Evolutionary conservation across 1,140 invertebrate species (phyloP), one percentile per base, ranked within the genome.

Genomic region (Halesus radiatus): DNA sequence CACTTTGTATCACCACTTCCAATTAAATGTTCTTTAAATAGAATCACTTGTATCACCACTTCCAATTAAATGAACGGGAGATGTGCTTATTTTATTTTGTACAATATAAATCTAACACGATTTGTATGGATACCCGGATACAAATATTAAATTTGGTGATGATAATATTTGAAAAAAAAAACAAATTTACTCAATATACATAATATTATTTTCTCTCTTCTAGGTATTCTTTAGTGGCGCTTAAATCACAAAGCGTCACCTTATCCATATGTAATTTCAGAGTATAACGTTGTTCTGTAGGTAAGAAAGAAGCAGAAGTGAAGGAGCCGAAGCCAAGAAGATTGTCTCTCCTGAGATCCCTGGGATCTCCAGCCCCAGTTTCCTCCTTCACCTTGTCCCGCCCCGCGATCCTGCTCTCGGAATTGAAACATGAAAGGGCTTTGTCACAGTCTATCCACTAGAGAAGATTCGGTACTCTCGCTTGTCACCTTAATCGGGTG

Each of bases 401-500:
- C n/a, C n/a, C n/a, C n/a, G n/a, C 20, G 1, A 7, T 62, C 3
- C 58, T 22, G 4, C 10, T 56, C 23, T 1, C 4, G 66, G 66
- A 18, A 70, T 50, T 50, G 66, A 50, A 70, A 70, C 66, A 70
- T 70, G 66, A 70, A 70, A 70, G 66, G 18, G 37, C 66, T 70
- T 70, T 70, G 26, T 66, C 62, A 50, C 66, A 50, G 29, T 6
- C 22, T 20, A 13, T 20, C 15, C 18, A 54, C 3, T 64, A 26
- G 26, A 64, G 60, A 23, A 58, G 5, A 64, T 64, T 26, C 18
- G 23, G 3, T 26, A 64, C 23, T 64, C 16, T 29, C 13, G 15
- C 66, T 70, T 50, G 66, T 70, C 66, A 50, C 66, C 37, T 70
- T 20, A 70, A 70, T n/a, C 66, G 66, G 29, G 66, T 70, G 66